These are phyloP conservation scores for Microcaecilia unicolor DNA, from an alignment of 2,797 vertebrate species.

Conservation along the genomic window DNA sequence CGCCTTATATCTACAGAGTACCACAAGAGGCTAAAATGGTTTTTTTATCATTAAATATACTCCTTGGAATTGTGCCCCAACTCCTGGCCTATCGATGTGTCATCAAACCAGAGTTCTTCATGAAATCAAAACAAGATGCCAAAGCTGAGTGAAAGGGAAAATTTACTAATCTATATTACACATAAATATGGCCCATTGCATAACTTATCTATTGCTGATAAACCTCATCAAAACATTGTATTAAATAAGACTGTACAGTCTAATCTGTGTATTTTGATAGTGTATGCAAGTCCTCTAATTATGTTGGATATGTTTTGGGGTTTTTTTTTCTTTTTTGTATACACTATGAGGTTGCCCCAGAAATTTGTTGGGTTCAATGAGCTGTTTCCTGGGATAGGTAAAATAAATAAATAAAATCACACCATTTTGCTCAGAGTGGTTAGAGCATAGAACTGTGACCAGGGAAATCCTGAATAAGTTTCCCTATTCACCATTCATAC, in stretches of 20 bases:
- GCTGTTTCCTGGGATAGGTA: no score
- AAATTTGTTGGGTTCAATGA: slow-evolving; percentile 7
- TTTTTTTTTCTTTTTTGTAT: neutral
- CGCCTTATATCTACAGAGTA: slow-evolving; percentile 84
- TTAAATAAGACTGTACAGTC: slow-evolving; percentile 1
- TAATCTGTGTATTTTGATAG: slow-evolving; percentile 8
- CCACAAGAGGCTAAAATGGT: slow-evolving; percentile 65
- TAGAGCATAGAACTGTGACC: no score
- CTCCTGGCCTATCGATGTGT: slow-evolving; percentile 78
- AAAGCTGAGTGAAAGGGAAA: slow-evolving; percentile 49
- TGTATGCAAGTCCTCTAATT: neutral
- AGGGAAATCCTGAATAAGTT: no score
- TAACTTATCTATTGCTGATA: slow-evolving; percentile 1
- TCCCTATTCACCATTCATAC: no score
- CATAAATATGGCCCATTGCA: neutral
- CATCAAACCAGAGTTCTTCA: slow-evolving; percentile 73
- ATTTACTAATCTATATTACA: slow-evolving; percentile 1
- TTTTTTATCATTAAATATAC: slow-evolving; percentile 72
- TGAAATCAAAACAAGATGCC: slow-evolving; percentile 54
- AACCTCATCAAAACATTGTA: neutral
- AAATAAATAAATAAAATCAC: slow-evolving; percentile 35
- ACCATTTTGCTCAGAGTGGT: slow-evolving; percentile 19
- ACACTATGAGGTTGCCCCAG: slow-evolving; percentile 5
- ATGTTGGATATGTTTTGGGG: no score
- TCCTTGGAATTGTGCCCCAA: slow-evolving; percentile 78